These are phyloP conservation scores for Leptonema lineaticorne DNA, from an alignment of 1,140 invertebrate species.

Conservation along the genomic window DNA sequence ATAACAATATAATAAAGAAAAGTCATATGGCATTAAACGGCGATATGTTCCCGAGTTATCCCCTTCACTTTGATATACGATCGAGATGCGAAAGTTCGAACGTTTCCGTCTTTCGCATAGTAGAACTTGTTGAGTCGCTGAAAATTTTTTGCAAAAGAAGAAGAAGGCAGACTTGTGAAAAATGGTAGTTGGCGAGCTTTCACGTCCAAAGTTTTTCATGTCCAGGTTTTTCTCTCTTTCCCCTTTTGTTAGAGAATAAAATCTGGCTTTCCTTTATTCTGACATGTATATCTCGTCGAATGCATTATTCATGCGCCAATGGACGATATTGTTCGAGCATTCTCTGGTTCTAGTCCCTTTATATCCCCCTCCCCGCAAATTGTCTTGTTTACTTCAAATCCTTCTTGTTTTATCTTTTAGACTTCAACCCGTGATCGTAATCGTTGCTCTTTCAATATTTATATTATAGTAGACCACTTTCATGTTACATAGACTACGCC, in stretches of 20 bases:
- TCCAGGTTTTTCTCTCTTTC: background rate
- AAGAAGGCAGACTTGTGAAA: background rate
- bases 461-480: too few relatives aligned
- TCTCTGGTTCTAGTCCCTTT: too few relatives aligned
- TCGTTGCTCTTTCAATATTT: too few relatives aligned
- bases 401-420: background rate
- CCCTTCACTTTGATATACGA: background rate
- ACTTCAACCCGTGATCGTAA: too few relatives aligned
- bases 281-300: background rate
- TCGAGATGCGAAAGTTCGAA: background rate
- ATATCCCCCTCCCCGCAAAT: too few relatives aligned
- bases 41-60: background rate
- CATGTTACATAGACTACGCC: too few relatives aligned
- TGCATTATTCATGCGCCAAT: slow-evolving; percentile 8
- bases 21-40: background rate
- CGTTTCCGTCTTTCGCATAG: background rate
- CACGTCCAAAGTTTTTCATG: slow-evolving; percentile 3
- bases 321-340: background rate
- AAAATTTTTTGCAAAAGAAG: background rate
- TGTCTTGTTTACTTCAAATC: background rate
- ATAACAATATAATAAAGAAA: too few relatives aligned
- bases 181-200: slow-evolving; percentile 12
- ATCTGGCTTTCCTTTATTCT: background rate
- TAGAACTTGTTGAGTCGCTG: slow-evolving; percentile 7
- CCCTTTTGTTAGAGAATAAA: too few relatives aligned